Percentiles rank a stretch among this genome's conserved stretches.
Evolutionary conservation across 2,797 vertebrate genomes (phyloP).

Genomic region (Pipistrellus pipistrellus): DNA sequence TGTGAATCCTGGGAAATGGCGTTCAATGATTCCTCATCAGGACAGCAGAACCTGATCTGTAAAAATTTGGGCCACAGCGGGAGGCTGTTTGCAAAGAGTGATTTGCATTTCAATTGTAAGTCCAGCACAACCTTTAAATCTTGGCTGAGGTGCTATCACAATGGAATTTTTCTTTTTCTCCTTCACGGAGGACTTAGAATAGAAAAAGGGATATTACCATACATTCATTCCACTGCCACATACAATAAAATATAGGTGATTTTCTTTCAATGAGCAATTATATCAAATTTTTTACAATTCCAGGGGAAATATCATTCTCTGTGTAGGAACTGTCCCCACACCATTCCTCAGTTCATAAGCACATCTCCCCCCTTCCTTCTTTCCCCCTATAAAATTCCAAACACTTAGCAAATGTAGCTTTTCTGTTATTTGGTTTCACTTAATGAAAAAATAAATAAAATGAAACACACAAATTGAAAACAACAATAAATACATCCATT

Average conservation of each 20-base stretch:
- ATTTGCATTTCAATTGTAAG: slow-evolving; percentile 90
- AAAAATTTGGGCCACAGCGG: slow-evolving; percentile 88
- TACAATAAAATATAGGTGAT: slow-evolving; percentile 63
- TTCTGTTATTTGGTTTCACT: slow-evolving; percentile 29
- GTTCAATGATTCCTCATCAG: slow-evolving; percentile 86
- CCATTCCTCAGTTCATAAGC: slow-evolving; percentile 57
- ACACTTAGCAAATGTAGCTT: background rate
- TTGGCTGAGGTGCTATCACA: slow-evolving; percentile 78
- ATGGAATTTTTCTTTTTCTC: slow-evolving; percentile 76
- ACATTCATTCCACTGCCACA: slow-evolving; percentile 41
- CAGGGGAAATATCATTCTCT: slow-evolving; percentile 39
- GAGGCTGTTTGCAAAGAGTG: slow-evolving; percentile 82
- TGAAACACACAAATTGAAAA: background rate
- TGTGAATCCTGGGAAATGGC: slow-evolving; percentile 87
- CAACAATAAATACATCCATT: background rate
- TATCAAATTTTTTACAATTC: slow-evolving; percentile 73
- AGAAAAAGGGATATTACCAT: slow-evolving; percentile 60
- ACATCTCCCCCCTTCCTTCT: slow-evolving; percentile 38
- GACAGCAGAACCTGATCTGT: slow-evolving; percentile 85
- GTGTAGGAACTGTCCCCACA: slow-evolving; percentile 27
- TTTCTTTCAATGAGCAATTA: slow-evolving; percentile 77
- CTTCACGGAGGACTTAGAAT: slow-evolving; percentile 80
- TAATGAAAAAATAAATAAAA: background rate
- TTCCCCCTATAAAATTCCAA: slow-evolving; percentile 31
- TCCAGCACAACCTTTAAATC: slow-evolving; percentile 87